Conservation (phyloP, 35 echinoderm and acorn worm species). For the Hemicentrotus pulcherrimus region DNA sequence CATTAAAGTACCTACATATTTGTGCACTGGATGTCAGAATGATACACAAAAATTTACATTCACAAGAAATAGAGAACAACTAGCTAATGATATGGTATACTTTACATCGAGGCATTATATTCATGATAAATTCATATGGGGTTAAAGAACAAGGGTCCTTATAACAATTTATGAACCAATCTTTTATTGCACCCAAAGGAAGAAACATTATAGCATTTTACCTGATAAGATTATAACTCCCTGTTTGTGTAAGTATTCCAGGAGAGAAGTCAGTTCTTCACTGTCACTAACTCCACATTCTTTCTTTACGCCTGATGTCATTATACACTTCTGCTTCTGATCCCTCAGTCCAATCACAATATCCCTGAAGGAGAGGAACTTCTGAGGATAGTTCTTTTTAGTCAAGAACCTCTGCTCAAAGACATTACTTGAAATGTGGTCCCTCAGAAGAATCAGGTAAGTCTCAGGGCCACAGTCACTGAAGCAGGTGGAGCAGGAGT, state of each 20-base stretch:
- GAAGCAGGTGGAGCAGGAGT: not conserved
- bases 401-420: not conserved
- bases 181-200: not conserved
- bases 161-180: not conserved
- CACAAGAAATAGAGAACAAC: too few species aligned
- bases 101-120: not conserved
- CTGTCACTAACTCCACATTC: not conserved
- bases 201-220: not conserved
- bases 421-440: slow-evolving; percentile 21
- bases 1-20: not conserved
- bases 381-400: not conserved
- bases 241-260: not conserved
- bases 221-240: slow-evolving; percentile 9
- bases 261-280: slow-evolving; percentile 11
- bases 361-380: not conserved
- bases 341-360: slow-evolving; percentile 8
- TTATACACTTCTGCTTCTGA: slow-evolving; percentile 25
- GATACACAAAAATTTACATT: too few species aligned
- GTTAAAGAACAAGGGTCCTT: not conserved
- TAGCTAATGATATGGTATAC: too few species aligned
- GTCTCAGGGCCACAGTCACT: slow-evolving; percentile 24
- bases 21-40: not conserved
- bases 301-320: not conserved
- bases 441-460: not conserved
- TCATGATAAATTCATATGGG: not conserved